Conservation (phyloP, 2,113 vertebrate genomes). For the Mesembrinibis cayennensis region DNA sequence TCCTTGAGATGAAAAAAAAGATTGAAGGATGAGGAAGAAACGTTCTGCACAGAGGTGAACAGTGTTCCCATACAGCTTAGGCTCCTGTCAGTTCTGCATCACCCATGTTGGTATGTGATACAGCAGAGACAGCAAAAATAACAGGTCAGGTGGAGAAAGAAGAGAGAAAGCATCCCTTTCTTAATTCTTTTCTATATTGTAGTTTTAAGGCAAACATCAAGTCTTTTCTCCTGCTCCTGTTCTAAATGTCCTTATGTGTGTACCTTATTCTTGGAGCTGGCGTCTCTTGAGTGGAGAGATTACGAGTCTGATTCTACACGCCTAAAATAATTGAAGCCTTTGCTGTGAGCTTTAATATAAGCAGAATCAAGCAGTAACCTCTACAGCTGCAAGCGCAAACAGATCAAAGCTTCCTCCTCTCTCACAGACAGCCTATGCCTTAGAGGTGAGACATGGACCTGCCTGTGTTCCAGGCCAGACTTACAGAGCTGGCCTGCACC, state of each 20-base stretch:
- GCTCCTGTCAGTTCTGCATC: neutral
- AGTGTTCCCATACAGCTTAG: neutral
- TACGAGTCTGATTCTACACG: neutral
- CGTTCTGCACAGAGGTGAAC: neutral
- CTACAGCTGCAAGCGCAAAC: neutral
- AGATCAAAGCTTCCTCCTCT: neutral
- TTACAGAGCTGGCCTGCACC: neutral
- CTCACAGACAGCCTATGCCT: neutral
- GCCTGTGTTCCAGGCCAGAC: too few species aligned
- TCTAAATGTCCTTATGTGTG: neutral
- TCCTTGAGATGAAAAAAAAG: neutral
- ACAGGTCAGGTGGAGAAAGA: neutral
- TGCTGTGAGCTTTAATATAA: neutral
- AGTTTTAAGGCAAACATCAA: neutral
- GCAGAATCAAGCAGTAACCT: neutral
- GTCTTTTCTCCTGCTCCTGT: neutral
- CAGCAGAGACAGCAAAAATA: neutral
- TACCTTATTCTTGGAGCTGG: neutral
- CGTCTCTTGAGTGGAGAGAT: neutral
- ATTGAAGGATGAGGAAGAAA: neutral
- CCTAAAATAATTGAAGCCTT: neutral
- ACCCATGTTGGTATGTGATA: accelerated
- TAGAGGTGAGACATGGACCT: accelerated
- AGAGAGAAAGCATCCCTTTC: neutral
- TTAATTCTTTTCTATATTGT: neutral